A percentile compares a stretch with the other conserved stretches of the same genome.
These are phyloP conservation scores for Nymphalis io DNA, from an alignment of 1,140 invertebrate species.

Conservation along the genomic window DNA sequence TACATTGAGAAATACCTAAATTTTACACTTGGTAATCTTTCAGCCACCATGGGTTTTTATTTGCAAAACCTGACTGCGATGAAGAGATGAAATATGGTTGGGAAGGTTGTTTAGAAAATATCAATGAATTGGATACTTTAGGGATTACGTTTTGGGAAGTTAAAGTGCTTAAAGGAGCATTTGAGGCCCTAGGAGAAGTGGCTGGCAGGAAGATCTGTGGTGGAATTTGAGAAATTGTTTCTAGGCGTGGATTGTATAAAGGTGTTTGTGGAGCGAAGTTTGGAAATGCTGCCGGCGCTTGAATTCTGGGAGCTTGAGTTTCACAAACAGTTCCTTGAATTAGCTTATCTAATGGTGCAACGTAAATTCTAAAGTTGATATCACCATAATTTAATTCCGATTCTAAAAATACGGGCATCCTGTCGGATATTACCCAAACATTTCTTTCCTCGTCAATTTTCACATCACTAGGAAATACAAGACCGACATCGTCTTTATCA, in stretches of 20 bases:
- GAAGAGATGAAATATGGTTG: slow-evolving; percentile 28
- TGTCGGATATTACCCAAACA: slow-evolving; percentile 90
- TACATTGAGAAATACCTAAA: slow-evolving; percentile 7
- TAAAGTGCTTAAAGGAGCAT: slow-evolving; percentile 10
- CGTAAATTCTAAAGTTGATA: slow-evolving; percentile 89
- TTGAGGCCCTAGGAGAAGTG: slow-evolving; percentile 19
- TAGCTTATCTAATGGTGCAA: slow-evolving; percentile 83
- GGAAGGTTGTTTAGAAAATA: slow-evolving; percentile 29
- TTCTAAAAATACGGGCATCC: slow-evolving; percentile 89
- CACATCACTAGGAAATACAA: slow-evolving; percentile 90
- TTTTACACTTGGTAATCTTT: slow-evolving; percentile 29
- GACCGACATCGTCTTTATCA: slow-evolving; percentile 86
- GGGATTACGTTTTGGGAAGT: slow-evolving; percentile 25
- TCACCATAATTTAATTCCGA: slow-evolving; percentile 87
- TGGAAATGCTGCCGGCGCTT: slow-evolving; percentile 1
- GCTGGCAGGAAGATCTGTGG: slow-evolving; percentile 26
- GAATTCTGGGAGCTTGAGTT: slow-evolving; percentile 16
- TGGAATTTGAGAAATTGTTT: slow-evolving; percentile 31
- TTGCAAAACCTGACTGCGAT: slow-evolving; percentile 5
- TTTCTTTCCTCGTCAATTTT: slow-evolving; percentile 85
- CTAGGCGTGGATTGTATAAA: slow-evolving; percentile 19
- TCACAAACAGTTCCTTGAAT: slow-evolving; percentile 88
- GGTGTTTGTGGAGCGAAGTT: background rate
- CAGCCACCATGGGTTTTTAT: slow-evolving; percentile 42
- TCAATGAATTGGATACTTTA: slow-evolving; percentile 14